Evolutionary conservation across 37 sponge, comb jelly and placozoan species (phyloP).

Genomic region (Axinella damicornis): DNA sequence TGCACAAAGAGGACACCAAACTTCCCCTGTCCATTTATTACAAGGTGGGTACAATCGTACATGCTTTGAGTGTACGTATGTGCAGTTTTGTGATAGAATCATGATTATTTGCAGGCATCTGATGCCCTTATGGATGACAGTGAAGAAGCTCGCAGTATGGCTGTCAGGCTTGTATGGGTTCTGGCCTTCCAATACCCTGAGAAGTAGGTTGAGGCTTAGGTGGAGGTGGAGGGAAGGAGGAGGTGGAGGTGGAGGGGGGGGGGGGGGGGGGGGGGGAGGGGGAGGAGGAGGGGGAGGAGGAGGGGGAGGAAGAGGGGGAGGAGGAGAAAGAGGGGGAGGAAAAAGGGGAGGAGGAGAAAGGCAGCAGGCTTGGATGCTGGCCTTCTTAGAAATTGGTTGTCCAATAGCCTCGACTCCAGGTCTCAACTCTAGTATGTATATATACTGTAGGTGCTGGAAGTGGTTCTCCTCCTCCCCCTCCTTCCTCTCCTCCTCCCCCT

Average conservation of each 20-base stretch:
- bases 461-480: slow-evolving; percentile 2
- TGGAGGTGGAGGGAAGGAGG: no score
- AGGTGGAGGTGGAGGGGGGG: no score
- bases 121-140: slow-evolving; percentile 44
- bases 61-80: not conserved
- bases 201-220: slow-evolving; percentile 4
- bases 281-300: no score
- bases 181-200: slow-evolving; percentile 35
- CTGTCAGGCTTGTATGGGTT: slow-evolving; percentile 61
- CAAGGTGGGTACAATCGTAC: slow-evolving; percentile 14
- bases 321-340: no score
- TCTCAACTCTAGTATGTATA: not conserved
- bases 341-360: no score
- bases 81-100: not conserved
- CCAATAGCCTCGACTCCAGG: no score
- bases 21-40: slow-evolving; percentile 41
- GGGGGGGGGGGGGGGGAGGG: no score
- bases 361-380: no score
- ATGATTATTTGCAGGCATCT: slow-evolving; percentile 32
- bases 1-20: slow-evolving; percentile 4
- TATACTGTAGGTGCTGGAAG: not conserved
- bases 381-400: no score
- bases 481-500: no score
- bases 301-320: no score
- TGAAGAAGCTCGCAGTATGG: slow-evolving; percentile 58